These are phyloP conservation scores for Hydriomena furcata DNA, from an alignment of 2,888 invertebrate genomes.

Conservation along the genomic window DNA sequence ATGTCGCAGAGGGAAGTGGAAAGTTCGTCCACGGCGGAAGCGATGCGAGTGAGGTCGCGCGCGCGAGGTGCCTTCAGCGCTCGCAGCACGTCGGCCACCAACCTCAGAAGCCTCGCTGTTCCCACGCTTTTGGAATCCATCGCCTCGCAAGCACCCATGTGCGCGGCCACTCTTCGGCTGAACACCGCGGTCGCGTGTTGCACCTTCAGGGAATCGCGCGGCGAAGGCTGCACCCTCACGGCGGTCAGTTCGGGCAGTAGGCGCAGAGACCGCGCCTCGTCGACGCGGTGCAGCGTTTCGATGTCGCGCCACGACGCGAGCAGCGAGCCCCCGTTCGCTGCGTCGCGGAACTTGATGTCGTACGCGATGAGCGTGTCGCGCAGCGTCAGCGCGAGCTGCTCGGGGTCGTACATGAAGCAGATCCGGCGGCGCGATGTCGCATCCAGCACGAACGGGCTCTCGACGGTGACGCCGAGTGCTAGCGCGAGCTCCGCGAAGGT, in stretches of 20 bases:
- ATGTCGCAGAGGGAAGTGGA: conserved; percentile 6
- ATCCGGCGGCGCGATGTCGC: conserved; percentile 1
- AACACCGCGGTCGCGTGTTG: conserved; percentile 10
- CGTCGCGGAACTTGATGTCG: conserved; percentile 17
- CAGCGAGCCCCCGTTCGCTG: conserved; percentile 4
- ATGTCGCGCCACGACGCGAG: conserved; percentile 19
- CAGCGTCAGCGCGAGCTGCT: conserved; percentile 17
- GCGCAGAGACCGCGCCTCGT: conserved; percentile 7
- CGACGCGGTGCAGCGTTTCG: conserved; percentile 9
- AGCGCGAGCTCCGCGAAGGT: conserved; percentile 16
- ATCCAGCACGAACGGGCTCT: conserved; percentile 10
- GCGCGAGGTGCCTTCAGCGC: conserved; percentile 10
- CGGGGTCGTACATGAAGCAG: conserved; percentile 30
- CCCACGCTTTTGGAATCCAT: conserved; percentile 5
- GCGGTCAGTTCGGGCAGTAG: conserved; percentile 16
- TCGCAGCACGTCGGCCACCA: conserved; percentile 7
- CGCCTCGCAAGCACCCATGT: conserved; percentile 8
- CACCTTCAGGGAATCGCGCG: conserved; percentile 7
- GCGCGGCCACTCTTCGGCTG: conserved; percentile 17
- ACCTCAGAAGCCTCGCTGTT: conserved; percentile 16
- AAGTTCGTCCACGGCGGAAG: conserved; percentile 3
- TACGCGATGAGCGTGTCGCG: conserved; percentile 22
- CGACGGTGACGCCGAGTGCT: conserved; percentile 9
- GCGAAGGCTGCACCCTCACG: conserved; percentile 7
- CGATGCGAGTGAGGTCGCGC: background rate